Conservation (phyloP, 2,888 invertebrate species). For the Suillia variegata region DNA sequence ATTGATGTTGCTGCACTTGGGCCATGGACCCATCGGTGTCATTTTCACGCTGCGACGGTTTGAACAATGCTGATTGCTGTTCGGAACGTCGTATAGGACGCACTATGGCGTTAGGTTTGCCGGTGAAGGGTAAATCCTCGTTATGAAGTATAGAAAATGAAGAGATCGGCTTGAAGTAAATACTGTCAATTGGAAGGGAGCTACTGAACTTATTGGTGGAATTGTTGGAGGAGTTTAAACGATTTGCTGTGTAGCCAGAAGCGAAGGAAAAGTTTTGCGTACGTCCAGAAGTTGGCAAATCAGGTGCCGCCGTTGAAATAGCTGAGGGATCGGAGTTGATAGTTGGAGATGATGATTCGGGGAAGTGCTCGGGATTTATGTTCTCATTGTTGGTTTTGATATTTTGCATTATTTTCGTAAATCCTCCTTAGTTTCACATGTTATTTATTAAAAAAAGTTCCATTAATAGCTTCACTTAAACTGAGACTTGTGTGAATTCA, state of each 20-base stretch:
- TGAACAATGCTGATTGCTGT: slow-evolving; percentile 31
- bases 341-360: slow-evolving; percentile 8
- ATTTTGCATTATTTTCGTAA: slow-evolving; percentile 36
- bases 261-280: slow-evolving; percentile 52
- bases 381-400: slow-evolving; percentile 21
- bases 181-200: slow-evolving; percentile 39
- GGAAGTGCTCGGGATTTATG: slow-evolving; percentile 35
- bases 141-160: slow-evolving; percentile 44
- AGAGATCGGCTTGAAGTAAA: slow-evolving; percentile 38
- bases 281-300: slow-evolving; percentile 17
- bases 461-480: not conserved
- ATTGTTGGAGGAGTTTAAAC: slow-evolving; percentile 28
- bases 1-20: slow-evolving; percentile 8
- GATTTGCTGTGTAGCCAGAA: slow-evolving; percentile 43
- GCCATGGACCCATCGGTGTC: slow-evolving; percentile 48
- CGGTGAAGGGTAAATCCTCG: slow-evolving; percentile 32
- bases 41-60: slow-evolving; percentile 16
- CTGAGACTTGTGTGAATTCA: not conserved
- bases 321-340: slow-evolving; percentile 21
- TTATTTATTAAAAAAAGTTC: slow-evolving; percentile 7
- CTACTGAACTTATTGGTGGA: slow-evolving; percentile 25
- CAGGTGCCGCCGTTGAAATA: slow-evolving; percentile 24
- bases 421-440: not conserved
- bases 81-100: slow-evolving; percentile 63
- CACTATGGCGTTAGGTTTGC: slow-evolving; percentile 66